Evolutionary conservation across 2,797 vertebrate species (phyloP), one percentile per base, ranked within the genome.

Genomic region (Anisognathus igniventris): DNA sequence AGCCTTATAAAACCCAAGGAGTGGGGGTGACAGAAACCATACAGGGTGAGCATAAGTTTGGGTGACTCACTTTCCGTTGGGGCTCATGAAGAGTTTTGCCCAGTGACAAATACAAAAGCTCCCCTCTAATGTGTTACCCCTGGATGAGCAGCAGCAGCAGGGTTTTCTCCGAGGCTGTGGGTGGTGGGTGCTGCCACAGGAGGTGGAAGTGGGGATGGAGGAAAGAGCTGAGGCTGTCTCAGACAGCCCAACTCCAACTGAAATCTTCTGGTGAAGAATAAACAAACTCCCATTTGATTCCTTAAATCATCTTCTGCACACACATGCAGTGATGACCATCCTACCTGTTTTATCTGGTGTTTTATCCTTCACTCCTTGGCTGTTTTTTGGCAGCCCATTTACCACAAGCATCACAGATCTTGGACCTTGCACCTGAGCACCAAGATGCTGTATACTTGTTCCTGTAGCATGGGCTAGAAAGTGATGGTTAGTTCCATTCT

Each of bases 31-130:
- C 71, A 76, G 90, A 37, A 95, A 76, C 56, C 66, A 24, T 40
- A 37, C 15, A 33, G 0, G 9, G 25, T 75, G 48, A 71, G 25
- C 62, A 45, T 66, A 51, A 79, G 44, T 87, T 86, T 91, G 90
- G 82, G 62, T 95, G 94, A 97, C 53, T 96, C 88, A 95, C 42
- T 74, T 80, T 40, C 33, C 50, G 48, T 21, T 0, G 2, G 76
- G 94, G 65, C 56, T 66, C 28, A 40, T 1, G 1, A 16, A 76
- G 14, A 17, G 23, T 57, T 95, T 92, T 60, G 44, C 51, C 65
- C 83, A 42, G 68, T 44, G 75, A 85, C 42, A 72, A 73, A 54
- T 60, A 65, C 7, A 66, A 83, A 84, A 88, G 3, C 54, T 53
- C 39, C 13, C 40, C 45, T 71, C 31, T 56, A 2, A 56, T 12